Evolutionary conservation across 1,140 invertebrate species (phyloP), one percentile per base, ranked within the genome.

Genomic region (Pentalonia nigronervosa): DNA sequence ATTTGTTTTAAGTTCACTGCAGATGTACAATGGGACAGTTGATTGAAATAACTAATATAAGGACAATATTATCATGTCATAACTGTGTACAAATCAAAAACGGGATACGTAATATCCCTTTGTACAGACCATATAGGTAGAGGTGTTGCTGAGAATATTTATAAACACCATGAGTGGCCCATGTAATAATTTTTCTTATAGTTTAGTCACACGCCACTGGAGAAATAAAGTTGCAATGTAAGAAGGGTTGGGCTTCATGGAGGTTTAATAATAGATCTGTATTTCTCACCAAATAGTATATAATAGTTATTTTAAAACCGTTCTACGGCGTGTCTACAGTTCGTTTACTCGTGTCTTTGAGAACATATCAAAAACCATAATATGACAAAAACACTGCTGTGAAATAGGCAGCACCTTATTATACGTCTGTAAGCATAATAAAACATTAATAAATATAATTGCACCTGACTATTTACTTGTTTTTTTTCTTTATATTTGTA

Each of bases 221-320:
- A 89, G 87, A 89, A 89, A 89, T 34, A 21, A 89, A 36, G 50
- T n/a, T 11, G 21, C 36, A 41, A 14, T 25, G 25, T 47, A 45
- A 17, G 48, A 36, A 89, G 48, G 48, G 48, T 53, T 23, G 14
- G 47, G 23, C 41, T 48, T 23, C 47, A 84, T n/a, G 47, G 47
- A 30, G 48, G 48, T 89, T 89, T 89, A 89, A 89, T 89, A 25
- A 89, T 89, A 89, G 87, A 89, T 53, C 20, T 30, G 9, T n/a
- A 34, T 53, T 53, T 89, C 20, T 47, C 36, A 30, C 36, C 41
- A 30, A 47, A 25, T n/a, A 30, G 36, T 83, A 41, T 84, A 86
- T 47, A 30, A 86, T 25, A n/a, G 84, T 86, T 47, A 86, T 86
- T 86, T 86, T 41, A 45, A 86, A 45, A 86, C 41, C 84, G 25